phyloP scores from a whole-genome alignment of 2,888 invertebrate genomes.

The Caenorhabditis sp. region DNA sequence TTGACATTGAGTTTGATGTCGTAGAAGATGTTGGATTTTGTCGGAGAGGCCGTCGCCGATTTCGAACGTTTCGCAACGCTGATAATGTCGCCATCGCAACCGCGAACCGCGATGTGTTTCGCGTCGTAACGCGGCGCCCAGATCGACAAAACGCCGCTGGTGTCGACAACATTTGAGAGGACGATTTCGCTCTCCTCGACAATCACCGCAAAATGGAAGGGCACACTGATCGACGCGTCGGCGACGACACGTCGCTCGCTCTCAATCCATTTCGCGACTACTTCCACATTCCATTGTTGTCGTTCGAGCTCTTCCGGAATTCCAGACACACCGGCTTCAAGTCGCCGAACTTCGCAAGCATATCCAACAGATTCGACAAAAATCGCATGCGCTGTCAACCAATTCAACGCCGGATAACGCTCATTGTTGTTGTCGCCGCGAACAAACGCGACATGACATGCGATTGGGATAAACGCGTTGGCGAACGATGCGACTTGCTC shows the following conservation, averaged over 20 bases:
- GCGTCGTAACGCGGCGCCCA: conserved; percentile 36
- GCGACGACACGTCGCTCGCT: neutral
- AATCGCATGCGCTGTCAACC: conserved; percentile 25
- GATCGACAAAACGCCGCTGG: conserved; percentile 27
- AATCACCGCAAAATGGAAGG: conserved; percentile 45
- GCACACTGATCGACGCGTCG: conserved; percentile 15
- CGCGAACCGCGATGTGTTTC: conserved; percentile 22
- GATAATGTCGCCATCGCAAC: conserved; percentile 47
- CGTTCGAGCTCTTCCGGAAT: conserved; percentile 25
- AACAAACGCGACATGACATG: conserved; percentile 26
- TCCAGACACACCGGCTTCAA: conserved; percentile 16
- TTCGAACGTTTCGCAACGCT: conserved; percentile 6
- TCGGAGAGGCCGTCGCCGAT: conserved; percentile 15
- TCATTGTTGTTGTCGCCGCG: neutral
- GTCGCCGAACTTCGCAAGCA: conserved; percentile 23
- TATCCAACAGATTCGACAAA: conserved; percentile 26
- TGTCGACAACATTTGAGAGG: conserved; percentile 38
- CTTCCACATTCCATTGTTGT: conserved; percentile 13
- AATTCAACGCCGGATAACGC: conserved; percentile 34
- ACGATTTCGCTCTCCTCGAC: conserved; percentile 40
- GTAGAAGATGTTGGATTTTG: conserved; percentile 46
- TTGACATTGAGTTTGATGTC: conserved; percentile 43
- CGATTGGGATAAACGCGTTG: conserved; percentile 30
- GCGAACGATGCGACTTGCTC: conserved; percentile 21
- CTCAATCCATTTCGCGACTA: conserved; percentile 35